A percentile compares a stretch with the other conserved stretches of the same genome.
phyloP scores from a whole-genome alignment of 1,140 invertebrate genomes.

The Stenopsyche tienmushanensis region DNA sequence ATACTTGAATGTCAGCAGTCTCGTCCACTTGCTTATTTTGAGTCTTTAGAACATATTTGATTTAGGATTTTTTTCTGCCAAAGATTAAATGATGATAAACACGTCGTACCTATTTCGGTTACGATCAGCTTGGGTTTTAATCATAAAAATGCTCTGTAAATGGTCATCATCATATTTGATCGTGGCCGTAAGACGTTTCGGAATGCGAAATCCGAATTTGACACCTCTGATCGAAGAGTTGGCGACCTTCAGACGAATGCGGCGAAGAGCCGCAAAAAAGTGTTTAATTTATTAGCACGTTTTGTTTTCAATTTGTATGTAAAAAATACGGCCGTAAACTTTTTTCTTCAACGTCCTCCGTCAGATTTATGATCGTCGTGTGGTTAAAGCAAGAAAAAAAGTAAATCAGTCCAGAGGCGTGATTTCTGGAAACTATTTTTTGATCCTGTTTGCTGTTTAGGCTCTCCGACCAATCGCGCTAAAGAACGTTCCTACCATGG shows the following conservation, averaged over 20 bases:
- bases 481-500: not conserved
- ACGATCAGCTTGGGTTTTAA: no score
- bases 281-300: conserved; percentile 18
- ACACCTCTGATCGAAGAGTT: not conserved
- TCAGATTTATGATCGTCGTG: conserved; percentile 15
- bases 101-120: no score
- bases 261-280: not conserved
- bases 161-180: no score
- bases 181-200: no score
- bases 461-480: not conserved
- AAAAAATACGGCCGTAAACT: conserved; percentile 11
- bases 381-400: not conserved
- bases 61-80: no score
- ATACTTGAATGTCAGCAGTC: no score
- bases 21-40: no score
- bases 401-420: conserved; percentile 17
- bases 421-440: conserved; percentile 18
- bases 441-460: not conserved
- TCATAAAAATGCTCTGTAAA: no score
- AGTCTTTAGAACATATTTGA: no score
- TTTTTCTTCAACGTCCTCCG: conserved; percentile 6
- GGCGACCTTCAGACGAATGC: not conserved
- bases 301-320: conserved; percentile 21
- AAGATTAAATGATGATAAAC: no score
- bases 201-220: no score